Evolutionary conservation across 1,140 invertebrate genomes (phyloP).

Genomic region (Eciton burchellii): DNA sequence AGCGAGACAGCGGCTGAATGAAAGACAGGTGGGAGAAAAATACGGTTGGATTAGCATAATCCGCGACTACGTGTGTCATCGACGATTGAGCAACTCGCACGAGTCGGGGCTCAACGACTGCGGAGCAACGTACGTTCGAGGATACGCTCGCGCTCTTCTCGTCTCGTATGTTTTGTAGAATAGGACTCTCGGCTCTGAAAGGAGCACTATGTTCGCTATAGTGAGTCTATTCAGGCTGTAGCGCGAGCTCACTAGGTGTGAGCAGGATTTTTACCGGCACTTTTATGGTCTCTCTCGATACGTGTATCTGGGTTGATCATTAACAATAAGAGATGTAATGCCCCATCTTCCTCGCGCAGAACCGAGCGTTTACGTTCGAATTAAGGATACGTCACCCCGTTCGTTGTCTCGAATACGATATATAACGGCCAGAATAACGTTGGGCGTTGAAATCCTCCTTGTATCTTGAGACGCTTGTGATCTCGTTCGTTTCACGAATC

Average conservation of each 20-base stretch:
- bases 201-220: slow-evolving; percentile 35
- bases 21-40: slow-evolving; percentile 18
- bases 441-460: not conserved
- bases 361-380: not conserved
- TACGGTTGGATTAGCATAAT: slow-evolving; percentile 75
- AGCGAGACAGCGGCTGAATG: not conserved
- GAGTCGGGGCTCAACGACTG: not conserved
- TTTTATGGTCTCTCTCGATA: not conserved
- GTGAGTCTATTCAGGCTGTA: slow-evolving; percentile 23
- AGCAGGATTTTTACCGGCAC: slow-evolving; percentile 17
- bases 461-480: not conserved
- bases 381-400: not conserved
- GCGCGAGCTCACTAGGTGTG: not conserved
- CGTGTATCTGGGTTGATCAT: slow-evolving; percentile 27
- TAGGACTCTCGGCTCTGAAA: slow-evolving; percentile 28
- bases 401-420: not conserved
- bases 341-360: not conserved
- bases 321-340: not conserved
- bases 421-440: not conserved
- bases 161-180: slow-evolving; percentile 5
- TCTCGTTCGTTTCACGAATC: not conserved
- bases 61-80: slow-evolving; percentile 66
- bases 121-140: slow-evolving; percentile 41
- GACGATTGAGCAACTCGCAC: slow-evolving; percentile 67
- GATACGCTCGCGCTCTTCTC: slow-evolving; percentile 11